Percentiles rank a stretch among this genome's conserved stretches.
These are phyloP conservation scores for Pogona vitticeps DNA, from an alignment of 2,113 vertebrate genomes.

Conservation along the genomic window DNA sequence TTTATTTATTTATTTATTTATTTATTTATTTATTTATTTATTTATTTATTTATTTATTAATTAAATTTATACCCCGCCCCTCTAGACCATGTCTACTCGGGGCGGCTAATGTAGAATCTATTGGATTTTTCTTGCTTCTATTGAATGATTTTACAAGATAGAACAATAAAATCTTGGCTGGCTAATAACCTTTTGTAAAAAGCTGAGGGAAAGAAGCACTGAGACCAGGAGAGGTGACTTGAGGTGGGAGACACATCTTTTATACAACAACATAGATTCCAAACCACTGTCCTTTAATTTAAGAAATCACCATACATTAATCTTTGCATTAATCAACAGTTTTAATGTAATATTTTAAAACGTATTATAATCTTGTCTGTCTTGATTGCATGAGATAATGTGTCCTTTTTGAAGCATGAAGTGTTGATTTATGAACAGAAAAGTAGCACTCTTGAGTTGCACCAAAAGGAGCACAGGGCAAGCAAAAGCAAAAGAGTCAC, in stretches of 20 bases:
- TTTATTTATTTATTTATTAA: too few species aligned
- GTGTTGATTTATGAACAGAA: background rate
- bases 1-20: too few species aligned
- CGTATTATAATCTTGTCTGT: constrained; percentile 17
- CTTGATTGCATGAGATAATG: constrained; percentile 8
- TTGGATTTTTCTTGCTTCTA: background rate
- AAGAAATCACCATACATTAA: background rate
- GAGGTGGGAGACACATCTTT: background rate
- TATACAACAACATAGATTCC: background rate
- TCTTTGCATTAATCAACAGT: background rate
- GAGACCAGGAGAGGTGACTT: background rate
- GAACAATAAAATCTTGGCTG: background rate
- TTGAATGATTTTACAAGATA: background rate
- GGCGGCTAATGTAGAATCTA: too few species aligned
- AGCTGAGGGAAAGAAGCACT: background rate
- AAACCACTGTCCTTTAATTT: constrained; percentile 7
- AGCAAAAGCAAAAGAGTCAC: constrained; percentile 19
- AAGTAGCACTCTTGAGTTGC: constrained; percentile 19
- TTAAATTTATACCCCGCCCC: too few species aligned
- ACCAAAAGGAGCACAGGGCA: constrained; percentile 24
- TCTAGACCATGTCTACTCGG: too few species aligned
- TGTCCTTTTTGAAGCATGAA: constrained; percentile 17
- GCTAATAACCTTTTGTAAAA: background rate
- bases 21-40: too few species aligned
- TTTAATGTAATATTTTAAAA: constrained; percentile 12